Conservation (phyloP, 2,113 vertebrate genomes). For the Alaudala cheleensis region DNA sequence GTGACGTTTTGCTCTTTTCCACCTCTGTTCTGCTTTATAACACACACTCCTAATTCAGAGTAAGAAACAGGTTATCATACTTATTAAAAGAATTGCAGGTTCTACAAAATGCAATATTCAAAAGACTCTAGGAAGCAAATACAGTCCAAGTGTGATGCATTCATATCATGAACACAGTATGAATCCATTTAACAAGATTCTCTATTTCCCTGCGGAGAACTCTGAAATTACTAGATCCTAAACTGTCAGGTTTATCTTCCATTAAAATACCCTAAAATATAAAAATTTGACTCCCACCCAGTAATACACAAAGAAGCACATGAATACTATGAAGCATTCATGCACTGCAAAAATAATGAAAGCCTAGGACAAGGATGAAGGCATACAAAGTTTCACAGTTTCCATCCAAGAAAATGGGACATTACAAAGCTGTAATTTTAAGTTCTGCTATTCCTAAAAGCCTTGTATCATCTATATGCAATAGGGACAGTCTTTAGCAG, state of each 20-base stretch:
- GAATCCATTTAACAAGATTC: not conserved
- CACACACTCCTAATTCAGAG: not conserved
- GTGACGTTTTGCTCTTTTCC: not conserved
- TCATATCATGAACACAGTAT: not conserved
- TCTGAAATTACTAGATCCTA: not conserved
- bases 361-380: not conserved
- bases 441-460: not conserved
- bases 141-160: not conserved
- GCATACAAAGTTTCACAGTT: not conserved
- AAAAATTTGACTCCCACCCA: not conserved
- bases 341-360: not conserved
- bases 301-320: not conserved
- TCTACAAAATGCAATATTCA: not conserved
- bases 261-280: not conserved
- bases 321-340: not conserved
- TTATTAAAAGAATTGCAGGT: not conserved
- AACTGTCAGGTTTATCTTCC: not conserved
- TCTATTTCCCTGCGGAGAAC: not conserved
- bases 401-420: not conserved
- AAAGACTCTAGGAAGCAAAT: not conserved
- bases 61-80: not conserved
- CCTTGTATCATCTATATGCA: not conserved
- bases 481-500: not conserved
- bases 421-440: not conserved
- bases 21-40: not conserved